Evolutionary conservation across 2,888 invertebrate species (phyloP), one percentile per base, ranked within the genome.

Genomic region (Sarcophaga rosellei): DNA sequence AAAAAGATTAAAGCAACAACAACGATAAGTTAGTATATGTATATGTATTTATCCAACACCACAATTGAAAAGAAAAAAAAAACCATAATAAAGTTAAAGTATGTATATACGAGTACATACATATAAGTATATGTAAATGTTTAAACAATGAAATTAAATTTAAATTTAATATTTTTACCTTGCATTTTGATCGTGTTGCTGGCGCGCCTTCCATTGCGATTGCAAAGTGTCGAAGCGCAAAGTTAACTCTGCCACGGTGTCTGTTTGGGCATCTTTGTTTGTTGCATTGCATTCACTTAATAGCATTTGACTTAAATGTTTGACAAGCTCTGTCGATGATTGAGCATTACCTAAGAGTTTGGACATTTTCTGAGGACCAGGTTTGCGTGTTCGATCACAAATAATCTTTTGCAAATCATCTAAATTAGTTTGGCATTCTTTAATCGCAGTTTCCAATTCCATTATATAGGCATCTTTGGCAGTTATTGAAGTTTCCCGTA

Each of bases 381-480:
- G 94, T 17, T 95, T 95, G 63, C 95, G 94, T 4, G 95, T 94
- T 84, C 95, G 94, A 81, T 94, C 94, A 66, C 88, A 89, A 4
- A 97, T 94, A 0, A 95, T 94, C n/a, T 93, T 94, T 91, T 96
- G 95, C 25, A 97, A 93, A 11, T 95, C 94, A 77, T 96, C 95
- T 4, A 97, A 93, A 85, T 96, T 95, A 10, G 94, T 94, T 70
- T 94, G 94, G 88, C 96, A 96, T 90, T 98, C 97, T 65, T 93
- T 93, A 5, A 97, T 94, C 0, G 97, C 97, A 4, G 95, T 95
- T 62, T 95, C 94, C 59, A 98, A 93, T 92, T 98, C 97, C 89
- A 95, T 95, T 78, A 95, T 93, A 91, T 97, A 98, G 0, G 97
- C 97, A 90, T 97, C 97, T 92, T 96, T 96, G 5, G 97, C 96